Evolutionary conservation across 1,140 invertebrate genomes (phyloP).

Genomic region (Anastatus disparis): DNA sequence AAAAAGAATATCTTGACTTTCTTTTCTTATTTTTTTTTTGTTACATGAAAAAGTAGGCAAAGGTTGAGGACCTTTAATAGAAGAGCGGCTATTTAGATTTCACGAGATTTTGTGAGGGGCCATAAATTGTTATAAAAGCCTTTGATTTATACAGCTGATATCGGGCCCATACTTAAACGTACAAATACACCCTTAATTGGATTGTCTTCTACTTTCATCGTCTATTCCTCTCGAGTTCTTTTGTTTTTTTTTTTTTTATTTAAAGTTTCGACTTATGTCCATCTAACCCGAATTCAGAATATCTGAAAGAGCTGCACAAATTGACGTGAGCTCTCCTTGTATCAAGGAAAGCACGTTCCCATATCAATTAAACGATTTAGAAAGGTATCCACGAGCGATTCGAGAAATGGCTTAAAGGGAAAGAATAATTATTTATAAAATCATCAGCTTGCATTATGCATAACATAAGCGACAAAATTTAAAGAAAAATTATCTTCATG

Average conservation of each 20-base stretch:
- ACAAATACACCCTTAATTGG: conserved; percentile 61
- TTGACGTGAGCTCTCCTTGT: too few species aligned
- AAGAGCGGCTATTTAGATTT: conserved; percentile 47
- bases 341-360: conserved; percentile 1
- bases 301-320: too few species aligned
- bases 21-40: not conserved
- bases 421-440: not conserved
- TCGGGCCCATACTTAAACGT: conserved; percentile 54
- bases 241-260: not conserved
- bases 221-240: not conserved
- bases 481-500: conserved; percentile 25
- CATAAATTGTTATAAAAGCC: conserved; percentile 56
- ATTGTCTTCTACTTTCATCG: conserved; percentile 53
- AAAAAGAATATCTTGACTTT: not conserved
- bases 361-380: conserved; percentile 36
- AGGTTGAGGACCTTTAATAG: too few species aligned
- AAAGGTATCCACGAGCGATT: not conserved
- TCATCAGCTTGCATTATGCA: not conserved
- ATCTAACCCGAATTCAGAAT: too few species aligned
- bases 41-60: not conserved
- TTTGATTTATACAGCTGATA: conserved; percentile 58
- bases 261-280: not conserved
- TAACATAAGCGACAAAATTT: conserved; percentile 11
- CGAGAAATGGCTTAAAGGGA: not conserved
- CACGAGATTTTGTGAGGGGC: conserved; percentile 56